phyloP scores from a whole-genome alignment of 1,140 invertebrate genomes.

The Tetragonula clypearis region DNA sequence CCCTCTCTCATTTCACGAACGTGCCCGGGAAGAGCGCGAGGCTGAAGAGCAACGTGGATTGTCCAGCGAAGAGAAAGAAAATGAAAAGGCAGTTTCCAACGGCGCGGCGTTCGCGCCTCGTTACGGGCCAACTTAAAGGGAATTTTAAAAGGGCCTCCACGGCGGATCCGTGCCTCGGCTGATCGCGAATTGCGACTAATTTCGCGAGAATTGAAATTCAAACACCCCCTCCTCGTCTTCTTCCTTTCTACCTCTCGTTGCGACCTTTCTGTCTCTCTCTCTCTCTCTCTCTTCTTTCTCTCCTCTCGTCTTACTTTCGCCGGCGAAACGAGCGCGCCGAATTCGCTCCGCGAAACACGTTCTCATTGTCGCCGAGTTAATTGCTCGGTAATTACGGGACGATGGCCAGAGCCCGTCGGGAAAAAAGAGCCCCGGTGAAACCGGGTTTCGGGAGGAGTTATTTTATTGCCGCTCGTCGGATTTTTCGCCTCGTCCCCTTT shows the following conservation, averaged over 20 bases:
- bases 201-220: conserved; percentile 71
- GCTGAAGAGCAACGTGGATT: not conserved
- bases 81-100: not conserved
- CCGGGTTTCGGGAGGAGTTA: not conserved
- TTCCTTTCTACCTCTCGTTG: not conserved
- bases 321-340: conserved; percentile 36
- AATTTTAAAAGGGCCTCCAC: conserved; percentile 24
- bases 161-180: not conserved
- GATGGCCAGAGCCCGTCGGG: conserved; percentile 39
- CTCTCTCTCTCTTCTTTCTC: rapidly evolving
- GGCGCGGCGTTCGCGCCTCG: conserved; percentile 19
- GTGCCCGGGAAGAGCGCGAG: not conserved
- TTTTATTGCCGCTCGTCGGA: conserved; percentile 24
- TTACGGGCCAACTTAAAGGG: conserved; percentile 26
- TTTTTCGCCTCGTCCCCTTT: not conserved
- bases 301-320: not conserved
- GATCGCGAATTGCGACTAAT: conserved; percentile 42
- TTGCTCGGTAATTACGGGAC: conserved; percentile 74
- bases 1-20: too few relatives aligned
- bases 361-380: conserved; percentile 73
- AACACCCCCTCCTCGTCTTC: conserved; percentile 55
- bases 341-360: conserved; percentile 66
- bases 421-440: not conserved
- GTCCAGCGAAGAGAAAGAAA: not conserved
- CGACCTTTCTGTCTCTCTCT: not conserved